phyloP scores from a whole-genome alignment of 2,888 invertebrate genomes.

The Anorthoa munda region DNA sequence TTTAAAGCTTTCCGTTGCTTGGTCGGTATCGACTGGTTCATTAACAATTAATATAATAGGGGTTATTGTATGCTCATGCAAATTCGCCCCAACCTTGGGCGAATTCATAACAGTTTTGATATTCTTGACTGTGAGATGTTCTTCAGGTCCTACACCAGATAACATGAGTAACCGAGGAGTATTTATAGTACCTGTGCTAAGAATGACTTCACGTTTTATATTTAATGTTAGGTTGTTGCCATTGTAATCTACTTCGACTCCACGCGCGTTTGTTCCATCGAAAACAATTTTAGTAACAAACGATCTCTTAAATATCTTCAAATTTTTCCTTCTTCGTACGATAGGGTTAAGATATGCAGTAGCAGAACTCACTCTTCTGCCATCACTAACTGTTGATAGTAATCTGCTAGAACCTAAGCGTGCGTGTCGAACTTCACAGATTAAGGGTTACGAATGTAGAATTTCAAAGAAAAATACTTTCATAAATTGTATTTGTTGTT shows the following conservation, averaged over 20 bases:
- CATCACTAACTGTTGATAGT: conserved; percentile 25
- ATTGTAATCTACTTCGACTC: conserved; percentile 43
- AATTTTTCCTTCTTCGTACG: conserved; percentile 41
- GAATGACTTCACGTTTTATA: conserved; percentile 54
- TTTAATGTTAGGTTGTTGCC: conserved; percentile 25
- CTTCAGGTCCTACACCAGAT: conserved; percentile 60
- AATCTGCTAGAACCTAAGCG: conserved; percentile 47
- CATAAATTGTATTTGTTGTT: too few species aligned
- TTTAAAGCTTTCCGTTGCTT: conserved; percentile 30
- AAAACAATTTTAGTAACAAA: conserved; percentile 52
- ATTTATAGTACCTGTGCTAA: conserved; percentile 54
- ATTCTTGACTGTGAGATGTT: conserved; percentile 42
- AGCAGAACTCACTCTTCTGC: conserved; percentile 48
- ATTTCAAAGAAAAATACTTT: too few species aligned
- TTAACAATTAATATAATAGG: conserved; percentile 40
- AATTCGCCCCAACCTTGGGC: conserved; percentile 58
- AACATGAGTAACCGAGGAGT: conserved; percentile 60
- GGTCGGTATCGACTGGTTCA: not conserved
- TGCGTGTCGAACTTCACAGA: too few species aligned
- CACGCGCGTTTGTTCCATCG: conserved; percentile 28
- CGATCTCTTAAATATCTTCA: conserved; percentile 50
- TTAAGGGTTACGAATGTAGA: too few species aligned
- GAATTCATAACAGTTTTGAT: conserved; percentile 45
- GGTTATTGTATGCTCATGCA: conserved; percentile 53
- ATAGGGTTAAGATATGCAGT: conserved; percentile 52